Conservation (phyloP, 2,888 invertebrate genomes). For the Philonicus albiceps region DNA sequence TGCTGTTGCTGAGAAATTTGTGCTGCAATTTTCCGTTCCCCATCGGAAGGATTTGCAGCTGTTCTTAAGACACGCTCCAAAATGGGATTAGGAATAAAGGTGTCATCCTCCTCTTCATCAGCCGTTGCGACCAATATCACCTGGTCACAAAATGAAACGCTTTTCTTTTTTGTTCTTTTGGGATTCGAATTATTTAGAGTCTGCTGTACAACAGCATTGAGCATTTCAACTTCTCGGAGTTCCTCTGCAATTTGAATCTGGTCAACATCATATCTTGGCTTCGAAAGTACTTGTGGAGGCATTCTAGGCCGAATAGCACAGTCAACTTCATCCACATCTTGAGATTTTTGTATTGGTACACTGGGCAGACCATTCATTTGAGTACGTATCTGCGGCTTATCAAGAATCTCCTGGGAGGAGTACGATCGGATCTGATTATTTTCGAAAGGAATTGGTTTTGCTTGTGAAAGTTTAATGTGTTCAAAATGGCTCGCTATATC, state of each 20-base stretch:
- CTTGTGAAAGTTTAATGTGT: slow-evolving; percentile 54
- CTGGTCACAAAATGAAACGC: slow-evolving; percentile 94
- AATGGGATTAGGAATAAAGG: slow-evolving; percentile 90
- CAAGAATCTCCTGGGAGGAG: slow-evolving; percentile 60
- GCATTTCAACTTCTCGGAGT: slow-evolving; percentile 67
- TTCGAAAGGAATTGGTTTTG: slow-evolving; percentile 10
- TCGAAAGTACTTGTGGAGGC: slow-evolving; percentile 51
- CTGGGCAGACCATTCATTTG: slow-evolving; percentile 65
- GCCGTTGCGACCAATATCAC: slow-evolving; percentile 92
- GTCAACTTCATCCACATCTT: slow-evolving; percentile 58
- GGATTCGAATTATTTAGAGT: slow-evolving; percentile 66
- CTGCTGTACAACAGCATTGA: slow-evolving; percentile 67
- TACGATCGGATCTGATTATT: slow-evolving; percentile 55
- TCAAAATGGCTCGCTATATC: slow-evolving; percentile 87
- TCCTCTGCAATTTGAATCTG: slow-evolving; percentile 68
- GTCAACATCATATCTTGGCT: slow-evolving; percentile 62
- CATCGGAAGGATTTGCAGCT: slow-evolving; percentile 66
- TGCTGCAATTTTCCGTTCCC: slow-evolving; percentile 53
- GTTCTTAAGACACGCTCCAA: slow-evolving; percentile 84
- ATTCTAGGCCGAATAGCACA: slow-evolving; percentile 49
- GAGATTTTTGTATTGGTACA: slow-evolving; percentile 10
- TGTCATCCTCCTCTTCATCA: slow-evolving; percentile 89
- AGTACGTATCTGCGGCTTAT: slow-evolving; percentile 59
- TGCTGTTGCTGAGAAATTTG: slow-evolving; percentile 64
- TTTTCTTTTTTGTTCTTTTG: slow-evolving; percentile 83